Conservation (phyloP, 2,888 invertebrate species). For the Ochlodes sylvanus region DNA sequence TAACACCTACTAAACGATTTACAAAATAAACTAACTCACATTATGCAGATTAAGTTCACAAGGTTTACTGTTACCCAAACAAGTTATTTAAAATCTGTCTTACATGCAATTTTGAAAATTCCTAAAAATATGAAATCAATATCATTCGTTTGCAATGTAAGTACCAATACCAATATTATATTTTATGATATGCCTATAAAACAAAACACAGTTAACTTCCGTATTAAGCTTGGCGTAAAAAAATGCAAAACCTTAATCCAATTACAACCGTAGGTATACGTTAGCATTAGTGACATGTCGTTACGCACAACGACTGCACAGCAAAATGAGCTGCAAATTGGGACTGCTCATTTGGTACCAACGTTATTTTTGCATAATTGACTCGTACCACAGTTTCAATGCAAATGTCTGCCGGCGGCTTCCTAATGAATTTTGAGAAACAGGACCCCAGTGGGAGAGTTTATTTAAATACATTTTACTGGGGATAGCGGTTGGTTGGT, state of each 20-base stretch:
- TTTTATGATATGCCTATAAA: background rate
- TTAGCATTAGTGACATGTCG: slow-evolving; percentile 52
- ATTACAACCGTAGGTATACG: slow-evolving; percentile 36
- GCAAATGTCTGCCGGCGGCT: slow-evolving; percentile 64
- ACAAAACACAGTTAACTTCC: slow-evolving; percentile 1
- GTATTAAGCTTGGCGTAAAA: background rate
- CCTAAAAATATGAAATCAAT: no score
- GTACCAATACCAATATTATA: background rate
- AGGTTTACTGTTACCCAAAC: no score
- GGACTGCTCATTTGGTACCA: slow-evolving; percentile 56
- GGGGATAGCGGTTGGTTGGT: slow-evolving; percentile 7
- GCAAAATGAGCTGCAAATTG: slow-evolving; percentile 68
- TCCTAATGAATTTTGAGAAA: slow-evolving; percentile 60
- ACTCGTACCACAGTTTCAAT: slow-evolving; percentile 65
- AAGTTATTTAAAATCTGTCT: no score
- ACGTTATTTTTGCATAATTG: slow-evolving; percentile 76
- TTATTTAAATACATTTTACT: slow-evolving; percentile 41
- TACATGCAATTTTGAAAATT: no score
- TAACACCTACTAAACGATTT: no score
- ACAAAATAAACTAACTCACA: no score
- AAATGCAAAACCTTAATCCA: slow-evolving; percentile 16
- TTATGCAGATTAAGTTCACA: no score
- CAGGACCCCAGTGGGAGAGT: slow-evolving; percentile 44
- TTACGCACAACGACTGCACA: slow-evolving; percentile 56
- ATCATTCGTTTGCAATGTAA: no score